Evolutionary conservation across 1,140 invertebrate species (phyloP).

Genomic region (Bradysia coprophila): DNA sequence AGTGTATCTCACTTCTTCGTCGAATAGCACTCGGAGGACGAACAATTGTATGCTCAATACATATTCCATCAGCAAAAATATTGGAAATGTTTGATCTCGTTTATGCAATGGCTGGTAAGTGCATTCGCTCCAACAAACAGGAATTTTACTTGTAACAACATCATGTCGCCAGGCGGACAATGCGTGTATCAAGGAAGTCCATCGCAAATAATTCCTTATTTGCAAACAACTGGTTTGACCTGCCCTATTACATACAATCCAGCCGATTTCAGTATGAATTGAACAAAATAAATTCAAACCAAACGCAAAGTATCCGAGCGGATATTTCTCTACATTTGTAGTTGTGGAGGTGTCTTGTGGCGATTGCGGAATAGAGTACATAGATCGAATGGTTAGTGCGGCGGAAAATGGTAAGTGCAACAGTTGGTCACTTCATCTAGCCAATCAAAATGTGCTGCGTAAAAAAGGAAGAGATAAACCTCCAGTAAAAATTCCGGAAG

Average conservation of each 20-base stretch:
- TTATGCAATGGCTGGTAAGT: slow-evolving; percentile 48
- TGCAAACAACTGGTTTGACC: slow-evolving; percentile 39
- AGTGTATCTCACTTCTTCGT: slow-evolving; percentile 55
- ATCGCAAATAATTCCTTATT: slow-evolving; percentile 46
- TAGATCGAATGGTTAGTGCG: slow-evolving; percentile 38
- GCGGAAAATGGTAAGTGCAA: slow-evolving; percentile 38
- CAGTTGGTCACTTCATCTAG: slow-evolving; percentile 21
- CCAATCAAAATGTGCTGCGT: neutral
- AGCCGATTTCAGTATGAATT: slow-evolving; percentile 63
- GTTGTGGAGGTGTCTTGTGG: slow-evolving; percentile 59
- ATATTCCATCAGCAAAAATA: slow-evolving; percentile 69
- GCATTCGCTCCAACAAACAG: no score
- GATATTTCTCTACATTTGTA: no score
- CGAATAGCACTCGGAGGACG: slow-evolving; percentile 59
- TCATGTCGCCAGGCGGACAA: slow-evolving; percentile 43
- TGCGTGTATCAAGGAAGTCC: slow-evolving; percentile 54
- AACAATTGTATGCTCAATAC: slow-evolving; percentile 79
- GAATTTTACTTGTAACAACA: no score
- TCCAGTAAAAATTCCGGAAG: slow-evolving; percentile 16
- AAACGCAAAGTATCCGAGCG: no score
- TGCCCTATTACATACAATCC: slow-evolving; percentile 66
- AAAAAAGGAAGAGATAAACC: slow-evolving; percentile 1
- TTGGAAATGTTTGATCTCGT: slow-evolving; percentile 61
- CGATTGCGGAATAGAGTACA: slow-evolving; percentile 44
- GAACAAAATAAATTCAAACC: no score